Base-by-base conservation (phyloP, 2,888 invertebrate species). In the Microctonus hyperodae region DNA sequence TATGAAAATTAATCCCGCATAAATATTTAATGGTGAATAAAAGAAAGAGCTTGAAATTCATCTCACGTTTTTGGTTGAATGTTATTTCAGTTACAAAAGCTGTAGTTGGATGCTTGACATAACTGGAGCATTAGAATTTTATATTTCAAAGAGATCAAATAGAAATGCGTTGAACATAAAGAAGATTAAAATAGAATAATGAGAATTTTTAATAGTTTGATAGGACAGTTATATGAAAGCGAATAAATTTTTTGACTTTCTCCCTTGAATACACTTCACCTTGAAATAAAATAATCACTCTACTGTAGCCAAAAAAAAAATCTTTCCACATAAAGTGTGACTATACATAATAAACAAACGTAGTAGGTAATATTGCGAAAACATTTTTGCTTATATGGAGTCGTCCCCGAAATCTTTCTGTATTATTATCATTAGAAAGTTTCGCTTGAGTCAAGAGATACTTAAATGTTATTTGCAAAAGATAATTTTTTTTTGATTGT, bases 361-460 rank as follows among this genome's bases (percentile, higher is more conserved):
- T n/a, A n/a, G n/a, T n/a, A 6, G 25, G 13, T n/a, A 16, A 55
- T 51, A 51, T 55, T 55, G 55, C 55, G 55, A 9, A 55, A 55
- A 25, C 7, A 6, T n/a, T 20, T 31, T 55, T 31, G 31, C 31
- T 51, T 23, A 25, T 51, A 51, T 25, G 51, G 22, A 23, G n/a
- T 51, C 25, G 55, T 55, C 28, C 55, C 55, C 55, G 55, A 55
- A 55, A 55, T 55, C 2, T 31, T 10, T 33, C 16, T 55, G 53
- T 13, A n/a, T 4, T 20, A 20, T 31, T n/a, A 31, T 9, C 31
- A 31, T 55, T 55, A 55, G 55, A 55, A 55, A 55, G 55, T 55
- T 20, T n/a, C n/a, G n/a, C n/a, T n/a, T n/a, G n/a, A n/a, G n/a
- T n/a, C n/a, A n/a, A n/a, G n/a, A n/a, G n/a, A n/a, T n/a, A n/a